phyloP scores from a whole-genome alignment of 2,113 vertebrate genomes.

The Anoura caudifer region DNA sequence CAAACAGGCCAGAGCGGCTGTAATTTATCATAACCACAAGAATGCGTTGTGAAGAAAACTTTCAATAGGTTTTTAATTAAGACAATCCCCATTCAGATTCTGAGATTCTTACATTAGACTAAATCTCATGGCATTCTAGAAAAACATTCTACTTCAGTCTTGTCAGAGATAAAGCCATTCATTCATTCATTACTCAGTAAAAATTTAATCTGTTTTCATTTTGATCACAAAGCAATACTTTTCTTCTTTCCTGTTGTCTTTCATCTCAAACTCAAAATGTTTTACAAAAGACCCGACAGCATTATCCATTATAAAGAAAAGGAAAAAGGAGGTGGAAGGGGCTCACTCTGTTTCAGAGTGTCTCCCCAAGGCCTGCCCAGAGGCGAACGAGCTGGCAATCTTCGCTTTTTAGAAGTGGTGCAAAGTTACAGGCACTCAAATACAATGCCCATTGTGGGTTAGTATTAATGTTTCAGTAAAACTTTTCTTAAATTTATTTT shows the following conservation, averaged over 20 bases:
- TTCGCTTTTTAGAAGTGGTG: slow-evolving; percentile 25
- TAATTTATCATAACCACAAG: background rate
- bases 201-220: slow-evolving; percentile 44
- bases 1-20: background rate
- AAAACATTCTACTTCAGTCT: background rate
- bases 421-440: background rate
- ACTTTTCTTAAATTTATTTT: slow-evolving; percentile 19
- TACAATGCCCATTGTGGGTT: background rate
- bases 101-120: background rate
- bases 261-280: slow-evolving; percentile 20
- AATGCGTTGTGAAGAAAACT: slow-evolving; percentile 6
- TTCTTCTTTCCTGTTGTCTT: slow-evolving; percentile 30
- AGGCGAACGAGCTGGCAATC: background rate
- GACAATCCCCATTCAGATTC: slow-evolving; percentile 22
- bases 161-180: slow-evolving; percentile 43
- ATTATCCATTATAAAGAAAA: background rate
- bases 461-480: slow-evolving; percentile 32
- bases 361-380: background rate
- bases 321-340: background rate
- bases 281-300: slow-evolving; percentile 21
- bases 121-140: slow-evolving; percentile 41
- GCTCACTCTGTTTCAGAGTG: background rate
- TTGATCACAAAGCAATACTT: slow-evolving; percentile 49
- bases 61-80: slow-evolving; percentile 47
- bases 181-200: background rate